These are phyloP conservation scores for Norana najaformis DNA, from an alignment of 2,888 invertebrate genomes.

Conservation along the genomic window DNA sequence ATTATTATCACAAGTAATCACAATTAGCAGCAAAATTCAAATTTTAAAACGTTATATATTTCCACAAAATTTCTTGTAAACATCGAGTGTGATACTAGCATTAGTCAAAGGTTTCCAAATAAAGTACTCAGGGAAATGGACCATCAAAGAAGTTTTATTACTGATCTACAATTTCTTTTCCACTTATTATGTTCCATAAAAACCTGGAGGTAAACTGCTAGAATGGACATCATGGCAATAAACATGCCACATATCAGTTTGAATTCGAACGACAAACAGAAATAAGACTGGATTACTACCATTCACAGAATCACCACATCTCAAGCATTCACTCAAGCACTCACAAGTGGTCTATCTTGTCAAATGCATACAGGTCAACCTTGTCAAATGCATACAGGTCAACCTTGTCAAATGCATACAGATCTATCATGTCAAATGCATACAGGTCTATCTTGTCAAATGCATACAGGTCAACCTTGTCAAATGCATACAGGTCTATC, in stretches of 20 bases:
- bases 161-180: background rate
- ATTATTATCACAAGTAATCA: background rate
- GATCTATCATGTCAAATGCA: no score
- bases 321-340: no score
- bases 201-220: background rate
- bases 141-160: background rate
- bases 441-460: background rate
- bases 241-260: background rate
- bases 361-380: background rate
- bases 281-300: background rate
- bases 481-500: no score
- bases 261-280: background rate
- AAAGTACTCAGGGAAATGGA: background rate
- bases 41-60: background rate
- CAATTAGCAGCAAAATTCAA: background rate
- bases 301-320: background rate
- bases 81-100: no score
- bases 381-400: no score
- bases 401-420: no score
- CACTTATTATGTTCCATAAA: background rate
- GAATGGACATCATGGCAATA: background rate
- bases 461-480: background rate
- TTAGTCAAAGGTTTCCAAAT: background rate
- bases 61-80: background rate
- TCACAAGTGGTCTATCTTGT: background rate